Base-by-base conservation (phyloP, 2,113 vertebrate species). In the Anolis carolinensis region DNA sequence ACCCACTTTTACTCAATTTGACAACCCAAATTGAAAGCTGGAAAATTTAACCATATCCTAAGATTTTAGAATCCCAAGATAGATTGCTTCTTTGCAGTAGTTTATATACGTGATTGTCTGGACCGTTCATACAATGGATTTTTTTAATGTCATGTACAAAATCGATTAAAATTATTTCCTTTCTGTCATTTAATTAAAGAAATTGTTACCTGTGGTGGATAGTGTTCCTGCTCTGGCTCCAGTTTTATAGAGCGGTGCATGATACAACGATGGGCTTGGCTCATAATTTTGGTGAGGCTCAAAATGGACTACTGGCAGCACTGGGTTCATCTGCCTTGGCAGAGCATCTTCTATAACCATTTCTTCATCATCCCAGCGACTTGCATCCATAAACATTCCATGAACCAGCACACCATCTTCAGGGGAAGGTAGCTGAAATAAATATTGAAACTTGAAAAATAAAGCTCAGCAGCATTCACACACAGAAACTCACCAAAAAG, bases 221-320 rank as follows among this genome's bases (percentile, higher is more conserved):
- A 97, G 94, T 0, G 95, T 97, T 36, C 96, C 97, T 8, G 96
- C 96, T 36, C 97, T 95, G 85, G 94, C 96, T 1, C 96, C 96
- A 70, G 97, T 97, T 95, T 98, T 97, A 90, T 96, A 97, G 23
- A 97, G 94, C 1, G 96, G 96, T 11, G 96, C 95, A 1, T 97
- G 96, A 89, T 97, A 97, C 21, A 97, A 89, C 0, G 78, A 86
- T 0, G 91, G 89, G 50, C 85, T 73, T 1, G 96, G 93, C 20
- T 94, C 91, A 14, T 97, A 97, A 88, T 96, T 98, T 82, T 94
- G 97, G 52, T 94, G 93, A 0, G 97, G 96, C 86, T 98, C 97
- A 88, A 96, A 97, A 84, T 97, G 97, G 44, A 97, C 94, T 76
- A 97, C 93, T 0, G 97, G 96, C 74, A 98, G 86, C 94, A 93